Evolutionary conservation across 2,888 invertebrate genomes (phyloP).

Genomic region (Phytoseiulus persimilis): DNA sequence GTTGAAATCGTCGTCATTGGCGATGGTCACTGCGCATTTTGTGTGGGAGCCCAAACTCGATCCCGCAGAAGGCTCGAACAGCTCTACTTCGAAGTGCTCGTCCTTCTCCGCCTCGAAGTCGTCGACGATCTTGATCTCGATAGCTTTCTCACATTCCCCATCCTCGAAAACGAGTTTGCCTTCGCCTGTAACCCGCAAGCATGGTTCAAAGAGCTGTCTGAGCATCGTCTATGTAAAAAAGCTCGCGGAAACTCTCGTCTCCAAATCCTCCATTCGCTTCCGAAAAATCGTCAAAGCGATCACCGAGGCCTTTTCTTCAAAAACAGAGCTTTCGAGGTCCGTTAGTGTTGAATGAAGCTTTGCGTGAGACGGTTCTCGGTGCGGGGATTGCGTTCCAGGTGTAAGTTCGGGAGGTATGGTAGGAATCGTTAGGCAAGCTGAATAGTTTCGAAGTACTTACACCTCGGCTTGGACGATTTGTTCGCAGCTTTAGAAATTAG

Average conservation of each 20-base stretch:
- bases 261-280: too few species aligned
- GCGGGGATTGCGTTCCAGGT: too few species aligned
- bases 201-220: too few species aligned
- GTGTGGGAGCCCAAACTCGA: slow-evolving; percentile 53
- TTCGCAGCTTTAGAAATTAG: neutral
- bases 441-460: neutral
- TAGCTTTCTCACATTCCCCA: slow-evolving; percentile 53
- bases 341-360: too few species aligned
- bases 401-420: too few species aligned
- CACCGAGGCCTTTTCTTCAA: too few species aligned
- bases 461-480: neutral
- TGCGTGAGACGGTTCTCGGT: too few species aligned
- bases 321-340: too few species aligned
- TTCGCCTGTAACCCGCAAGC: slow-evolving; percentile 44
- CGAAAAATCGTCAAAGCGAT: too few species aligned
- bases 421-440: neutral
- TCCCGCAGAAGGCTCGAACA: slow-evolving; percentile 52
- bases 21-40: slow-evolving; percentile 54
- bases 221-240: too few species aligned
- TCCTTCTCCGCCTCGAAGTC: slow-evolving; percentile 58
- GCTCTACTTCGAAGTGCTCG: slow-evolving; percentile 57
- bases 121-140: slow-evolving; percentile 56
- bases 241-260: too few species aligned
- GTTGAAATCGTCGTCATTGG: slow-evolving; percentile 57
- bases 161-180: slow-evolving; percentile 53